Evolutionary conservation across 92 coral and sea anemone genomes (phyloP).

Genomic region (Porites rus): DNA sequence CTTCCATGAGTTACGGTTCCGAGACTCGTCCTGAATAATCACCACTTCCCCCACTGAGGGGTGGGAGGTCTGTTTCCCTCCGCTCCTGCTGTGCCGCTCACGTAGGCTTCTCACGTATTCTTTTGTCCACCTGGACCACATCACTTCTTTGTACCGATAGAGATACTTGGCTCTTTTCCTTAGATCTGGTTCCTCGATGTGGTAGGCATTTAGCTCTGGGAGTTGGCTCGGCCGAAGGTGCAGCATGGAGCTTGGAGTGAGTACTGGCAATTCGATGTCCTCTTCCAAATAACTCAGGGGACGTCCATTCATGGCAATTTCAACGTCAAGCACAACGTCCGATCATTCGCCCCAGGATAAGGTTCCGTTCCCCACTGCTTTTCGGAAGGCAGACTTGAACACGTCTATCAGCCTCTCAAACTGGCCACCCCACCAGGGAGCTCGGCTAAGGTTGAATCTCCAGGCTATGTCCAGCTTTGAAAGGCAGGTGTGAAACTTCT

Average conservation of each 20-base stretch:
- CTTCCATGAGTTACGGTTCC: conserved; percentile 16
- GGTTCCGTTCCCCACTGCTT: conserved; percentile 32
- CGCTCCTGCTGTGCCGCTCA: not conserved
- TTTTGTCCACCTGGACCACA: conserved; percentile 28
- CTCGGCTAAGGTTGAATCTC: conserved; percentile 60
- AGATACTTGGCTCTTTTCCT: conserved; percentile 48
- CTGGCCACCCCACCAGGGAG: conserved; percentile 57
- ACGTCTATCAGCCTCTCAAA: conserved; percentile 21
- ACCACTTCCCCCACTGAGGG: not conserved
- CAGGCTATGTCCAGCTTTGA: conserved; percentile 27
- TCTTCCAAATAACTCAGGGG: conserved; percentile 46
- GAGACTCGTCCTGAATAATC: not conserved
- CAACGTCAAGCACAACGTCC: conserved; percentile 28
- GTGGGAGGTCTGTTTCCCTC: conserved; percentile 2
- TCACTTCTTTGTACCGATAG: conserved; percentile 9
- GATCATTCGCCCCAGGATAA: conserved; percentile 26
- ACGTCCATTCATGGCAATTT: conserved; percentile 16
- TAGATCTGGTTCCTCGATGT: conserved; percentile 24
- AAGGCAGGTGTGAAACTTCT: not conserved
- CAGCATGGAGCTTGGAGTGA: conserved; percentile 51
- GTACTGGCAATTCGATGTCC: conserved; percentile 30
- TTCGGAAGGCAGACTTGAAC: conserved; percentile 14
- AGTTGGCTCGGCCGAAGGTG: conserved; percentile 29
- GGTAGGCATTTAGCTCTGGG: conserved; percentile 32
- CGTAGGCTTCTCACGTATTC: not conserved